Evolutionary conservation across 2,113 vertebrate species (phyloP), one percentile per base, ranked within the genome.

Genomic region (Percina caprodes): DNA sequence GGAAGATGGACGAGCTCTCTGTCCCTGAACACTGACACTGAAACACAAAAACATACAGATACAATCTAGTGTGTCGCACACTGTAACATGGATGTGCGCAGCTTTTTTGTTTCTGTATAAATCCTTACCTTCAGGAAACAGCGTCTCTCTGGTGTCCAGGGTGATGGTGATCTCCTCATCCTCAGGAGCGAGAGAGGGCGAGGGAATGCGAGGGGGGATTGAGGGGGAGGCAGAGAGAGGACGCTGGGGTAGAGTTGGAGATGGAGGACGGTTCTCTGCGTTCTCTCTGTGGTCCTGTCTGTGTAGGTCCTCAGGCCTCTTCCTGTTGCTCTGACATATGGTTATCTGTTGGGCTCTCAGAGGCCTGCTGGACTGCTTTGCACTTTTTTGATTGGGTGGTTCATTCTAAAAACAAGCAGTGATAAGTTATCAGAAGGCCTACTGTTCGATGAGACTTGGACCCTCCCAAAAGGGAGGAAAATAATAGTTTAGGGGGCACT

Each of bases 11-110:
- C 84, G 6, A 95, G 78, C 49, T 95, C 91, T 86, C 88, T 91
- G 45, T 93, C 94, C 79, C 94, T 86, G 78, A 96, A 96, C 18
- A 91, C 91, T 26, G 96, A 95, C 67, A 95, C 95, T 96, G 80
- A 73, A 93, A 72, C n/a, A 80, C 59, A 92, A n/a, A 70, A 21
- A 62, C 6, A 77, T 0, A 69, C 51, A 84, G 23, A 54, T 24
- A 30, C 26, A 80, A 6, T 21, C 18, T 4, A 7, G 13, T 12
- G 18, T 8, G 52, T 65, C 30, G 56, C 15, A 33, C 46, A 24
- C 8, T 49, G 16, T 4, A 18, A 13, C 30, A 51, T 26, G 7
- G 35, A 56, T 12, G 30, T 46, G n/a, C 1, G 23, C 1, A 39
- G 13, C 49, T 30, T 61, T n/a, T 61, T 56, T 48, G 24, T 26